A percentile compares a stretch with the other conserved stretches of the same genome.
phyloP scores from a whole-genome alignment of 2,113 vertebrate genomes.

The Siphamia tubifer region DNA sequence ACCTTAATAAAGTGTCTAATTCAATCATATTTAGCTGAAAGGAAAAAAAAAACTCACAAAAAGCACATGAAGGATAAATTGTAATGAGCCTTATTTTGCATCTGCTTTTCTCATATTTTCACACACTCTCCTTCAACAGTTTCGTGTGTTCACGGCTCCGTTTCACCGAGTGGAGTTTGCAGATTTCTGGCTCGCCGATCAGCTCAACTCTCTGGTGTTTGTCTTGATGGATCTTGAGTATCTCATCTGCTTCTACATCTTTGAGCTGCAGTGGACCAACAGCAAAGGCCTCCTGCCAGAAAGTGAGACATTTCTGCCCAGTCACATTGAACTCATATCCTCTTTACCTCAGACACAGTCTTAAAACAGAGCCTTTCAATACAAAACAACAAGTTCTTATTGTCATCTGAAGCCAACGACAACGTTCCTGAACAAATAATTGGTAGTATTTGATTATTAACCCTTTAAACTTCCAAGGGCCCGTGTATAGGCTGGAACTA shows the following conservation, averaged over 20 bases:
- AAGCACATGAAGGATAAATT: neutral
- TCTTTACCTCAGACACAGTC: neutral
- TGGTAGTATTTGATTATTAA: too few relatives aligned
- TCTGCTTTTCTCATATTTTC: neutral
- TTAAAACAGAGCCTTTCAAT: neutral
- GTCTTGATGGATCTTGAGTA: slow-evolving; percentile 98
- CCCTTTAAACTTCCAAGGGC: too few relatives aligned
- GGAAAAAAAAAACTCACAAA: too few relatives aligned
- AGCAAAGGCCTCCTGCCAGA: slow-evolving; percentile 83
- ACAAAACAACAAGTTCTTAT: too few relatives aligned
- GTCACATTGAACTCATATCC: neutral
- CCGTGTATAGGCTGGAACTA: too few relatives aligned
- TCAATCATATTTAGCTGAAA: neutral
- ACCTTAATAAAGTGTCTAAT: slow-evolving; percentile 27
- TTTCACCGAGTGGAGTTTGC: slow-evolving; percentile 98
- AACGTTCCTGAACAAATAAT: too few relatives aligned
- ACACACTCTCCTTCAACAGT: slow-evolving; percentile 74
- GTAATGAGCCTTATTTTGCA: too few relatives aligned
- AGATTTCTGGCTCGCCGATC: slow-evolving; percentile 99
- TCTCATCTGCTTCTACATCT: slow-evolving; percentile 98
- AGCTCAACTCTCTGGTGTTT: slow-evolving; percentile 95
- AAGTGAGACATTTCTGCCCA: slow-evolving; percentile 37
- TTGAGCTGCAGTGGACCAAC: slow-evolving; percentile 91
- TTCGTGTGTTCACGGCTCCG: slow-evolving; percentile 95
- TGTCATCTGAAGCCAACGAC: too few relatives aligned